These are phyloP conservation scores for Epizoanthus fatuus DNA, from an alignment of 92 coral and sea anemone genomes.

Conservation along the genomic window DNA sequence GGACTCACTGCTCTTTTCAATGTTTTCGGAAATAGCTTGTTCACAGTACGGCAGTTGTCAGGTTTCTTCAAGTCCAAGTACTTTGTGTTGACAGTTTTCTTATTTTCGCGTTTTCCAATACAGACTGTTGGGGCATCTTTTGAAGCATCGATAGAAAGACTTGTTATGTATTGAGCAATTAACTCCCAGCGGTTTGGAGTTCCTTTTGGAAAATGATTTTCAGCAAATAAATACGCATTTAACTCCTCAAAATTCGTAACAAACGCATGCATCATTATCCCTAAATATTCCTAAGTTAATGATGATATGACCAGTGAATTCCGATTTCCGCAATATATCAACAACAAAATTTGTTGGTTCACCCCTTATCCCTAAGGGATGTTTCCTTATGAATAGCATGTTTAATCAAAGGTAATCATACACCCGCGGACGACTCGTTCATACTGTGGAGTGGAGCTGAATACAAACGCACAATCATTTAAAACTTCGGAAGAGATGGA, in stretches of 20 bases:
- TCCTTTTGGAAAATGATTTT: conserved; percentile 1
- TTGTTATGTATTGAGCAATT: not conserved
- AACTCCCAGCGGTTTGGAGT: not conserved
- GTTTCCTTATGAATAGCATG: too few relatives aligned
- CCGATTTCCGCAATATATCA: too few relatives aligned
- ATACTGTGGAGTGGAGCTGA: not conserved
- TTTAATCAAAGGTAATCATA: too few relatives aligned
- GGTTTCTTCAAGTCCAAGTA: conserved; percentile 2
- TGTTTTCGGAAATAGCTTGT: conserved; percentile 13
- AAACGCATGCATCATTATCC: too few relatives aligned
- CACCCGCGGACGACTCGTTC: not conserved
- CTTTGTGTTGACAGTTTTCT: not conserved
- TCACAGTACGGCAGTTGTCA: conserved; percentile 30
- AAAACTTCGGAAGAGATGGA: not conserved
- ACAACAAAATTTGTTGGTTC: too few relatives aligned
- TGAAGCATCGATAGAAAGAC: not conserved
- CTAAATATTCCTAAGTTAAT: too few relatives aligned
- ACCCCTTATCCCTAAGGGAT: too few relatives aligned
- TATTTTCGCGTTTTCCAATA: conserved; percentile 16
- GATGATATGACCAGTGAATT: too few relatives aligned
- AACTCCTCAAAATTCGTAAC: too few relatives aligned
- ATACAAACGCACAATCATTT: not conserved
- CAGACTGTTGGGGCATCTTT: conserved; percentile 28
- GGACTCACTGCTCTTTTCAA: not conserved
- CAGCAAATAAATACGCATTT: not conserved